phyloP scores from a whole-genome alignment of 2,113 vertebrate genomes.

The Alligator mississippiensis region DNA sequence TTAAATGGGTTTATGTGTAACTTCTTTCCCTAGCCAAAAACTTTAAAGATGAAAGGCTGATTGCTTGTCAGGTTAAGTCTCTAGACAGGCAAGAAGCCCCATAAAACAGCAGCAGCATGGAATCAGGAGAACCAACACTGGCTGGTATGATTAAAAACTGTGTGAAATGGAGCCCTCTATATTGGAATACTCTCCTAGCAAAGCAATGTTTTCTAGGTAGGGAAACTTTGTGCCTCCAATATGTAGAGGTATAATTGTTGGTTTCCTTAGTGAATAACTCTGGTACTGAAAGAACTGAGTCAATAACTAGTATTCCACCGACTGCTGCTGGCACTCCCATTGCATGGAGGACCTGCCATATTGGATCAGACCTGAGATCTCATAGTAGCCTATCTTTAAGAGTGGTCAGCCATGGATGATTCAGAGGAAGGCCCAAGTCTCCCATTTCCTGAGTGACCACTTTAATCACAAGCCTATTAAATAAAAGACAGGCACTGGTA shows the following conservation, averaged over 20 bases:
- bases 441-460: too few species aligned
- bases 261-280: not conserved
- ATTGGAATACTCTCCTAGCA: not conserved
- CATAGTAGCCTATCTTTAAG: too few species aligned
- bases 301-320: too few species aligned
- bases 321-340: too few species aligned
- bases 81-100: not conserved
- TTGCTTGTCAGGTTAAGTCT: not conserved
- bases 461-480: too few species aligned
- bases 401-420: too few species aligned
- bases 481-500: too few species aligned
- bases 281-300: not conserved
- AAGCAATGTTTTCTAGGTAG: not conserved
- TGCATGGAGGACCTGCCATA: too few species aligned
- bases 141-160: not conserved
- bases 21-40: too few species aligned
- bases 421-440: too few species aligned
- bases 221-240: not conserved
- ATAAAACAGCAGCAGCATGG: not conserved
- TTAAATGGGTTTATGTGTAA: too few species aligned
- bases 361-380: too few species aligned
- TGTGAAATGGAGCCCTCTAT: not conserved
- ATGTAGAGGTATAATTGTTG: not conserved
- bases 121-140: not conserved
- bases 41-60: not conserved